phyloP scores from a whole-genome alignment of 2,888 invertebrate species.

The Monochamus alternatus region DNA sequence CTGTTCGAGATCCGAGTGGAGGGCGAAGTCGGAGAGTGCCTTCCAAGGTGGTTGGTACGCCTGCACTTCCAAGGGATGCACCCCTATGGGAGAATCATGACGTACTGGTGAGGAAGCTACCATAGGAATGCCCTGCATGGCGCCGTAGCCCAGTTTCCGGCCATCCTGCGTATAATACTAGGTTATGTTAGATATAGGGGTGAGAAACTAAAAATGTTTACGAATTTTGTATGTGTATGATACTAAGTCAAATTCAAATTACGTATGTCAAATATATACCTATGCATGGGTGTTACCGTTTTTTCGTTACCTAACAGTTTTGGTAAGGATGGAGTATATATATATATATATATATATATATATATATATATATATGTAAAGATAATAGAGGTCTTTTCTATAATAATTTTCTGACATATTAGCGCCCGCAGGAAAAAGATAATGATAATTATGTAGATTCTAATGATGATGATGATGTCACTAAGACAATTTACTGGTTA shows the following conservation, averaged over 20 bases:
- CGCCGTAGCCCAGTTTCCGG: constrained; percentile 92
- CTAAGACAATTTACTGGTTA: no score
- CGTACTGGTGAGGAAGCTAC: constrained; percentile 95
- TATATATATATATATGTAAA: no score
- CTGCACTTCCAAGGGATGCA: constrained; percentile 90
- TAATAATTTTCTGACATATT: no score
- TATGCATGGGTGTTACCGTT: no score
- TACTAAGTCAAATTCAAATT: not conserved
- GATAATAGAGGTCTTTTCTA: no score
- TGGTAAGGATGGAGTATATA: no score
- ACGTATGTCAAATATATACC: no score
- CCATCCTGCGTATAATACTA: constrained; percentile 86
- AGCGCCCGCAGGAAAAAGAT: no score
- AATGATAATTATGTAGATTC: no score
- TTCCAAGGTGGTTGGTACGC: constrained; percentile 99
- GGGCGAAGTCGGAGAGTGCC: constrained; percentile 94
- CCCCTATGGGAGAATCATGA: constrained; percentile 89
- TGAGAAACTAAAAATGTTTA: not conserved
- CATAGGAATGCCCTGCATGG: constrained; percentile 98
- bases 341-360: no score
- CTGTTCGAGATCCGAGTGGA: constrained; percentile 93
- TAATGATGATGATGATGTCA: no score
- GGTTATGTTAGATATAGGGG: constrained; percentile 67
- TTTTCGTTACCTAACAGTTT: no score
- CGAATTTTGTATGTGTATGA: not conserved